Percentiles rank a stretch among this genome's conserved stretches.
These are phyloP conservation scores for Spongilla lacustris DNA, from an alignment of 37 sponge, comb jelly and placozoan species.

Conservation along the genomic window DNA sequence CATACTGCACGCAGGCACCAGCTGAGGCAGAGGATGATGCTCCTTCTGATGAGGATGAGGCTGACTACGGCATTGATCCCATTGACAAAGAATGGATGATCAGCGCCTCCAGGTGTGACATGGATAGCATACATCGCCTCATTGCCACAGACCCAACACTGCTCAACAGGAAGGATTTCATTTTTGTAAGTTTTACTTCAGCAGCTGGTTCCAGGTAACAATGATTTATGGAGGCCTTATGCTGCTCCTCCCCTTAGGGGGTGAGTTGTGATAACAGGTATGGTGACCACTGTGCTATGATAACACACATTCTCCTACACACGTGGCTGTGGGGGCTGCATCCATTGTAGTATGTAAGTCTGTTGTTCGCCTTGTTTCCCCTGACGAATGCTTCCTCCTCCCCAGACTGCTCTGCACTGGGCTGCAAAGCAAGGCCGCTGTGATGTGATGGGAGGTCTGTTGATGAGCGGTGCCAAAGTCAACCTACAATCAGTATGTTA, in stretches of 20 bases:
- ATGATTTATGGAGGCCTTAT: neutral
- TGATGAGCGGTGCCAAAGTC: slow-evolving; percentile 61
- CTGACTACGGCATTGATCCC: slow-evolving; percentile 59
- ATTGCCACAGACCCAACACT: slow-evolving; percentile 46
- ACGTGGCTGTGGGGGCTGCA: neutral
- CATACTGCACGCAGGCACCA: slow-evolving; percentile 14
- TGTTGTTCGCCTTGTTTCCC: neutral
- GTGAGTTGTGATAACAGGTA: neutral
- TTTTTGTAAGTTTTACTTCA: slow-evolving; percentile 26
- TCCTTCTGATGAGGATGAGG: neutral
- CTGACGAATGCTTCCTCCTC: neutral
- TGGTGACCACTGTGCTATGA: neutral
- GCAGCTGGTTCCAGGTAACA: too few relatives aligned
- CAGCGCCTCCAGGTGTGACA: slow-evolving; percentile 27
- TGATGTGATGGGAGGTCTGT: slow-evolving; percentile 62
- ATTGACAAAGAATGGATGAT: slow-evolving; percentile 81
- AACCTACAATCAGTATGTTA: slow-evolving; percentile 74
- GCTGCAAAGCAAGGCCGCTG: slow-evolving; percentile 77
- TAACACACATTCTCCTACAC: slow-evolving; percentile 2
- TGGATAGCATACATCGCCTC: slow-evolving; percentile 54
- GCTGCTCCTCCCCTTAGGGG: neutral
- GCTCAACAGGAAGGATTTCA: slow-evolving; percentile 63
- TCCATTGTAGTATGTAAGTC: slow-evolving; percentile 26
- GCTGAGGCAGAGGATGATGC: slow-evolving; percentile 7
- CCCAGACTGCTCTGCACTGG: slow-evolving; percentile 86